Base-by-base conservation (phyloP, 2,797 vertebrate species). In the Aythya fuligula region DNA sequence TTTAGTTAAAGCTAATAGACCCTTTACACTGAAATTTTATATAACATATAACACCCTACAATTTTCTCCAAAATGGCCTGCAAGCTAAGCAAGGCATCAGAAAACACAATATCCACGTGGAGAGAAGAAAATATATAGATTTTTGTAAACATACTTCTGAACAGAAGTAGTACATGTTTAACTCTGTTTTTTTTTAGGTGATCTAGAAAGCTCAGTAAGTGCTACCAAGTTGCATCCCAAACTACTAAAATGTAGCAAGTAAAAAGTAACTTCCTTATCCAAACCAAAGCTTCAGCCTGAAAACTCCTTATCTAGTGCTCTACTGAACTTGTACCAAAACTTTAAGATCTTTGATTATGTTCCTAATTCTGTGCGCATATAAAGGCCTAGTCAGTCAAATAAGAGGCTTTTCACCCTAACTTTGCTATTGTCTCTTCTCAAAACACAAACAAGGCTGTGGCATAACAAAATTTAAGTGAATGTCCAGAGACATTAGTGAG, bases 31-130 rank as follows among this genome's bases (percentile, higher is more conserved):
- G 81, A 66, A 61, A 81, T 49, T 49, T 7, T 49, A 49, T 49
- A 24, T 24, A 49, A 49, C 24, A 49, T 49, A 61, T 3, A 83
- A 3, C 75, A 3, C 3, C 10, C 36, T 39, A 21, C 2, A 57
- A 18, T 21, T 3, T 85, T 70, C 51, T 24, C 17, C 28, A 39
- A 47, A 88, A 80, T 2, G 16, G 24, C 7, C 34, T 28, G 61
- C 43, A 87, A 74, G 22, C 9, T 8, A 66, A 54, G 21, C 12
- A 74, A 85, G 10, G 28, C 41, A 75, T 53, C 57, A 5, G 38
- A 65, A 89, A 85, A 93, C 20, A 53, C 8, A 61, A 77, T 5
- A 32, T 8, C 43, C 28, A 57, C 0, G 0, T 5, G 2, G 3
- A 43, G 3, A 69, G 16, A 86, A 5, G 6, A 62, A 77, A 80